A percentile compares a stretch with the other conserved stretches of the same genome.
phyloP scores from a whole-genome alignment of 2,797 vertebrate genomes.

The Anomalospiza imberbis region DNA sequence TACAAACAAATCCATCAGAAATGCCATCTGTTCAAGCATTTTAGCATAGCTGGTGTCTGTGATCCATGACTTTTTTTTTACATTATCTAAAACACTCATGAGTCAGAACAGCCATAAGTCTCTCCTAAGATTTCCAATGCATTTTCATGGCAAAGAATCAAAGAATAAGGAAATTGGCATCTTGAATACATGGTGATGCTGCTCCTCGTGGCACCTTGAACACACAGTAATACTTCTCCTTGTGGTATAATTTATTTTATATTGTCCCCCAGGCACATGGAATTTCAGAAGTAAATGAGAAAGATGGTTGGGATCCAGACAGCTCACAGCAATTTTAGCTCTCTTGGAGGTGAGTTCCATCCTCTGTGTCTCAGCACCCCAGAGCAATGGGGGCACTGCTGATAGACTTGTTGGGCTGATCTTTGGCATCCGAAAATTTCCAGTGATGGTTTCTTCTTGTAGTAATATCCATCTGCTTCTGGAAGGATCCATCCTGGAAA shows the following conservation, averaged over 20 bases:
- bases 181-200: background rate
- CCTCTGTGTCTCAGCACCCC: background rate
- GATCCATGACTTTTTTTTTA: background rate
- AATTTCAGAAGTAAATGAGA: background rate
- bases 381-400: background rate
- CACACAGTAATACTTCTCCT: background rate
- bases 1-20: background rate
- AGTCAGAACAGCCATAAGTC: background rate
- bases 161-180: background rate
- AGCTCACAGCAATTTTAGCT: background rate
- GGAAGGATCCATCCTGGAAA: background rate
- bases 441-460: background rate
- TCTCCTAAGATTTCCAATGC: background rate
- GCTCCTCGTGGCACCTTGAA: background rate
- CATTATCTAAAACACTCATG: background rate
- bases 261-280: background rate
- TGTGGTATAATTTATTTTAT: background rate
- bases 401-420: background rate
- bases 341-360: background rate
- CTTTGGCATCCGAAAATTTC: background rate
- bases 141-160: background rate
- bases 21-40: background rate
- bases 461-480: background rate
- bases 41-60: background rate
- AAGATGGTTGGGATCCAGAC: background rate